These are phyloP conservation scores for Agelaius tricolor DNA, from an alignment of 2,113 vertebrate genomes.

Conservation along the genomic window DNA sequence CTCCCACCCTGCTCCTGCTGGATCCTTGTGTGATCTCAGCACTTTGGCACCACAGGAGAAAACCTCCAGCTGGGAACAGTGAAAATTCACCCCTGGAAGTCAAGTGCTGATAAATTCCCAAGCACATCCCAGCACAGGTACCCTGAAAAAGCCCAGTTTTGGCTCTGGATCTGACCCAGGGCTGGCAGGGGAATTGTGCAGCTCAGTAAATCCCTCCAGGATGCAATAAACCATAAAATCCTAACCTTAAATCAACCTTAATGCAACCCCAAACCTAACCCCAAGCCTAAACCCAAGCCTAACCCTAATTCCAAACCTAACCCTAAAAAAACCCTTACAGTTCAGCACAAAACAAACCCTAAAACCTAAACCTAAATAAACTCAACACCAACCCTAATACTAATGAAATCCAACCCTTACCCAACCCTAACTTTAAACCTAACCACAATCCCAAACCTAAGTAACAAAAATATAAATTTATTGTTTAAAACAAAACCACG, in stretches of 20 bases:
- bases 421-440: neutral
- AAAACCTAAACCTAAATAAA: neutral
- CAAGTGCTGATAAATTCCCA: neutral
- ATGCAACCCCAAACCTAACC: too few species aligned
- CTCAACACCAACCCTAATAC: neutral
- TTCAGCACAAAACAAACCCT: neutral
- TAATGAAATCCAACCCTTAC: neutral
- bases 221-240: neutral
- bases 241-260: neutral
- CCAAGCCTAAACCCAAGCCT: neutral
- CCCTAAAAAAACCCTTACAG: neutral
- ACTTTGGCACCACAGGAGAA: neutral
- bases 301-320: neutral
- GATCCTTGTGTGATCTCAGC: neutral
- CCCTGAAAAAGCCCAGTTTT: neutral
- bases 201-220: neutral
- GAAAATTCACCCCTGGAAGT: neutral
- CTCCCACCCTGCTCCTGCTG: neutral
- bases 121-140: neutral
- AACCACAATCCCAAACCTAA: neutral
- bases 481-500: neutral
- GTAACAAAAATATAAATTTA: neutral
- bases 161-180: neutral
- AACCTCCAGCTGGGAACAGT: neutral
- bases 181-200: neutral